These are phyloP conservation scores for Triplophysa tibetana DNA, from an alignment of 2,113 vertebrate genomes.

Conservation along the genomic window DNA sequence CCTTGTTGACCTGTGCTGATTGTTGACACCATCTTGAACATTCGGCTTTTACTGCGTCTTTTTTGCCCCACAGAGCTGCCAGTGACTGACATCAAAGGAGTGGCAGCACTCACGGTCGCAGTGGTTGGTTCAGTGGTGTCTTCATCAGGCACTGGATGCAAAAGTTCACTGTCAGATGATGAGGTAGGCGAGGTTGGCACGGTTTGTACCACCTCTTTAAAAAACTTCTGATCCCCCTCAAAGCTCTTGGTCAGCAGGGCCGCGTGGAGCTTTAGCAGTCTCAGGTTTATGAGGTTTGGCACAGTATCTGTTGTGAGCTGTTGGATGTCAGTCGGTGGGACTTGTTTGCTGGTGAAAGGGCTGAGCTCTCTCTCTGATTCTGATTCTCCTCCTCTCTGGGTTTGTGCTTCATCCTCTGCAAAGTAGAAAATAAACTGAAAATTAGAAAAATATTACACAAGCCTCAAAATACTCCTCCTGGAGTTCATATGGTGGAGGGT, in stretches of 20 bases:
- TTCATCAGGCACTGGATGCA: slow-evolving; percentile 69
- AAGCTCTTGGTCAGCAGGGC: slow-evolving; percentile 79
- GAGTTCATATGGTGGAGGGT: too few relatives aligned
- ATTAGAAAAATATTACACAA: neutral
- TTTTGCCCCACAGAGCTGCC: slow-evolving; percentile 55
- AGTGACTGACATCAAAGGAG: slow-evolving; percentile 58
- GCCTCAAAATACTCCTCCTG: neutral
- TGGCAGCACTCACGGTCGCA: slow-evolving; percentile 62
- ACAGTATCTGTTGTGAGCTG: slow-evolving; percentile 67
- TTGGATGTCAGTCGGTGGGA: slow-evolving; percentile 5
- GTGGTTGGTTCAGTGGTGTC: slow-evolving; percentile 75
- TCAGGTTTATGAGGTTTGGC: slow-evolving; percentile 80
- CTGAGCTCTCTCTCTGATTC: slow-evolving; percentile 72
- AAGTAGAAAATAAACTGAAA: neutral
- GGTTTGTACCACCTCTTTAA: slow-evolving; percentile 57
- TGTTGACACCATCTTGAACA: slow-evolving; percentile 52
- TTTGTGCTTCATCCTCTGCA: slow-evolving; percentile 12
- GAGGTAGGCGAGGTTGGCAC: slow-evolving; percentile 64
- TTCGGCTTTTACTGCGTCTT: slow-evolving; percentile 43
- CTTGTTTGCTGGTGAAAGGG: slow-evolving; percentile 71
- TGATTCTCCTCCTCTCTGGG: slow-evolving; percentile 26
- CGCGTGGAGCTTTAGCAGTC: slow-evolving; percentile 80
- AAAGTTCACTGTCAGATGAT: slow-evolving; percentile 37
- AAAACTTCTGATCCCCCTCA: slow-evolving; percentile 77
- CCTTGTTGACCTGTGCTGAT: slow-evolving; percentile 24